A percentile compares a stretch with the other conserved stretches of the same genome.
Conservation (phyloP, 2,113 vertebrate species). For the Pelusios castaneus region DNA sequence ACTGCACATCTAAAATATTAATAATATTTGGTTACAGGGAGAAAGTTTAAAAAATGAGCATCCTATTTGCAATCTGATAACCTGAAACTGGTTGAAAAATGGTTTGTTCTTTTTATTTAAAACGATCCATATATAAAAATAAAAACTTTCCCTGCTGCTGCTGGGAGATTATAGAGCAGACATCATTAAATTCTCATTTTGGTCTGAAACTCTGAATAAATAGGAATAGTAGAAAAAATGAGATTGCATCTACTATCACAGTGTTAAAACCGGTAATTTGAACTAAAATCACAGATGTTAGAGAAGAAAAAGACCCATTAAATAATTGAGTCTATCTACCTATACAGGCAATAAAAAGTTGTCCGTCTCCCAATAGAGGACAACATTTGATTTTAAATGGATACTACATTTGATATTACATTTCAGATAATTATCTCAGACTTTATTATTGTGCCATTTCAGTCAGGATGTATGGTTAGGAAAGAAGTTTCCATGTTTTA, state of each 20-base stretch:
- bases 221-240: background rate
- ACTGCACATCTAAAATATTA: background rate
- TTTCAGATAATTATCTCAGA: background rate
- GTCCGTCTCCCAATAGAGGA: background rate
- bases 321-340: background rate
- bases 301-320: background rate
- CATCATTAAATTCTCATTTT: background rate
- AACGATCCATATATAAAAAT: background rate
- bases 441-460: slow-evolving; percentile 59
- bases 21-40: background rate
- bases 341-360: background rate
- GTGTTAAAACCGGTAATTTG: background rate
- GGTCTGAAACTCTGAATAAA: slow-evolving; percentile 10
- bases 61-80: background rate
- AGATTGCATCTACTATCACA: background rate
- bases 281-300: background rate
- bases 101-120: background rate
- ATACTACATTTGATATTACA: background rate
- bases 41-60: background rate
- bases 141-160: background rate
- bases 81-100: background rate
- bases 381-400: background rate
- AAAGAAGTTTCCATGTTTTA: slow-evolving; percentile 50
- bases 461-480: slow-evolving; percentile 33
- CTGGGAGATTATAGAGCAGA: background rate